Percentiles rank a stretch among this genome's conserved stretches.
Evolutionary conservation across 2,888 invertebrate species (phyloP).

Genomic region (Itoplectis maculator): DNA sequence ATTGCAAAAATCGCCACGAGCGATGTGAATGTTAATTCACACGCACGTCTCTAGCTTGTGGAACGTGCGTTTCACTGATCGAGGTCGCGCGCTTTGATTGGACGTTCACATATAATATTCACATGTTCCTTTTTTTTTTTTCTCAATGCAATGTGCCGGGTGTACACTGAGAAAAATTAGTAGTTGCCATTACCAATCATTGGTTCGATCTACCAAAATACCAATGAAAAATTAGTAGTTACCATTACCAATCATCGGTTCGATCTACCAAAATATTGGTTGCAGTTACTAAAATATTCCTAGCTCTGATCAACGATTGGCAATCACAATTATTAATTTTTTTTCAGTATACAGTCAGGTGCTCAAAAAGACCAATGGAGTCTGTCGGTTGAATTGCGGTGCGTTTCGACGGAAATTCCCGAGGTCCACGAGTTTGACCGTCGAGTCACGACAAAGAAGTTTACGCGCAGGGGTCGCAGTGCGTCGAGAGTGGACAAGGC

Average conservation of each 20-base stretch:
- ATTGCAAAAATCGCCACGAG: neutral
- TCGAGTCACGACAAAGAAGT: constrained; percentile 50
- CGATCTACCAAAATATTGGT: no score
- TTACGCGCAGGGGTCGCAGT: constrained; percentile 37
- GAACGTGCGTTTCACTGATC: neutral
- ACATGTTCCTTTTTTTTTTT: neutral
- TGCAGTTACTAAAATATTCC: no score
- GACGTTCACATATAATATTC: neutral
- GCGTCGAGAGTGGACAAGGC: constrained; percentile 21
- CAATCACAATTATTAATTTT: no score
- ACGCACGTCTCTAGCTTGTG: constrained; percentile 26
- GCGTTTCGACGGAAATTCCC: neutral
- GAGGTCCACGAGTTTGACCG: constrained; percentile 42
- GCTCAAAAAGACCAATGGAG: neutral
- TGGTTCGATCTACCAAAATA: no score
- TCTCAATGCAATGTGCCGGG: neutral
- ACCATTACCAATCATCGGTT: no score
- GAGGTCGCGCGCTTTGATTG: neutral
- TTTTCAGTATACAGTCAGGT: no score
- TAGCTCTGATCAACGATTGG: no score
- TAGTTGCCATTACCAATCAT: no score
- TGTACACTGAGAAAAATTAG: no score
- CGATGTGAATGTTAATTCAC: constrained; percentile 49
- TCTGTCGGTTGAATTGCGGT: constrained; percentile 18
- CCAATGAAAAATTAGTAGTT: no score